Evolutionary conservation across 1,140 invertebrate genomes (phyloP).

Genomic region (Rhynchophorus ferrugineus): DNA sequence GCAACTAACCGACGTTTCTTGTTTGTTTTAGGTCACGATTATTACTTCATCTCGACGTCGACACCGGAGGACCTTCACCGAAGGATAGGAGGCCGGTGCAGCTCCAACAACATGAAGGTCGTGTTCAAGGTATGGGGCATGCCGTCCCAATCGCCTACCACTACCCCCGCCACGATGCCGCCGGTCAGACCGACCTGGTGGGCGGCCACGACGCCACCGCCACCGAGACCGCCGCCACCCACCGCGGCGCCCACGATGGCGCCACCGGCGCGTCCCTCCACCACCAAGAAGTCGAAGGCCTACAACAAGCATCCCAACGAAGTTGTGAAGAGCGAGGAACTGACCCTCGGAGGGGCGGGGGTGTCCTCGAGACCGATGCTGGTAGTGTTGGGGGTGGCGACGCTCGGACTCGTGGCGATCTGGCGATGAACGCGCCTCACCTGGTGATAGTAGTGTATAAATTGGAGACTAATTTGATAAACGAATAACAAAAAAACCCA

Average conservation of each 20-base stretch:
- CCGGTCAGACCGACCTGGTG: constrained; percentile 16
- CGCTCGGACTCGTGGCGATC: constrained; percentile 18
- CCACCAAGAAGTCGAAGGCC: constrained; percentile 47
- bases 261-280: constrained; percentile 41
- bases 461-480: no score
- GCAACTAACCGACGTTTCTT: no score
- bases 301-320: constrained; percentile 82
- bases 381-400: constrained; percentile 29
- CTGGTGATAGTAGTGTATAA: no score
- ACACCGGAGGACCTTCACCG: constrained; percentile 85
- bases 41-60: constrained; percentile 92
- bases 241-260: constrained; percentile 25
- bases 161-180: constrained; percentile 27
- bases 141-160: constrained; percentile 43
- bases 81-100: constrained; percentile 75
- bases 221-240: constrained; percentile 7
- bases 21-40: constrained; percentile 67
- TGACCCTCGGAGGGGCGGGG: constrained; percentile 47
- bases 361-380: constrained; percentile 27
- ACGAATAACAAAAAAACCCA: no score
- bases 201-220: neutral
- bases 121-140: constrained; percentile 74
- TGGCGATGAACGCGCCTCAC: neutral
- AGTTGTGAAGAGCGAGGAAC: constrained; percentile 85
- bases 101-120: constrained; percentile 91